Conservation (phyloP, 2,888 invertebrate species). For the Drosophila histrio region DNA sequence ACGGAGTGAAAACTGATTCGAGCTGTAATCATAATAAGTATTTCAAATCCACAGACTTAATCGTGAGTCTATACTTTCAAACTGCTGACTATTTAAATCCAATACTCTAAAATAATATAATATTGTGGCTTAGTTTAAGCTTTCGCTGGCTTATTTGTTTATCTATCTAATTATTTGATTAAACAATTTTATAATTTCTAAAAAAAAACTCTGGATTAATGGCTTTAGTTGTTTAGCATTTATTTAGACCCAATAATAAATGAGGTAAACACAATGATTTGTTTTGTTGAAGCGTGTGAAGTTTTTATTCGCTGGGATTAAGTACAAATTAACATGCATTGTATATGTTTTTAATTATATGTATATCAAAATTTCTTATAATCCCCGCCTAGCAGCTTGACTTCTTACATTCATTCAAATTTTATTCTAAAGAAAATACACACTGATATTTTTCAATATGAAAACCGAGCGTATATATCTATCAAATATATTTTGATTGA, state of each 20-base stretch:
- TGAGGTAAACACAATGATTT: not conserved
- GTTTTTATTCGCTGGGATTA: not conserved
- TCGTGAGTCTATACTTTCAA: no score
- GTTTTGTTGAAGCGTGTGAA: not conserved
- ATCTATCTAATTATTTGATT: not conserved
- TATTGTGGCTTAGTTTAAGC: not conserved
- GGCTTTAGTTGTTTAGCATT: not conserved
- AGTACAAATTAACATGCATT: not conserved
- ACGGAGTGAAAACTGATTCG: no score
- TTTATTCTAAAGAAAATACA: not conserved
- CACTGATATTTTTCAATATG: not conserved
- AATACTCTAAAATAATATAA: not conserved
- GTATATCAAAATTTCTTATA: not conserved
- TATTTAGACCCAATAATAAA: not conserved
- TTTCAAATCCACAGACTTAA: no score
- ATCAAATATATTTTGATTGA: not conserved
- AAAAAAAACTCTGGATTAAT: not conserved
- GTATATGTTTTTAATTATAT: not conserved
- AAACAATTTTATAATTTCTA: not conserved
- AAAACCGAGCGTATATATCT: not conserved
- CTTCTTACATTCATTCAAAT: not conserved
- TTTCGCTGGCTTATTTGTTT: not conserved
- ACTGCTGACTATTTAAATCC: no score
- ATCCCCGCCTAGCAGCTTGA: not conserved
- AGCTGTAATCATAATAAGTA: no score